A percentile compares a stretch with the other conserved stretches of the same genome.
phyloP scores from a whole-genome alignment of 2,888 invertebrate species.

The Drosophila ezoana region DNA sequence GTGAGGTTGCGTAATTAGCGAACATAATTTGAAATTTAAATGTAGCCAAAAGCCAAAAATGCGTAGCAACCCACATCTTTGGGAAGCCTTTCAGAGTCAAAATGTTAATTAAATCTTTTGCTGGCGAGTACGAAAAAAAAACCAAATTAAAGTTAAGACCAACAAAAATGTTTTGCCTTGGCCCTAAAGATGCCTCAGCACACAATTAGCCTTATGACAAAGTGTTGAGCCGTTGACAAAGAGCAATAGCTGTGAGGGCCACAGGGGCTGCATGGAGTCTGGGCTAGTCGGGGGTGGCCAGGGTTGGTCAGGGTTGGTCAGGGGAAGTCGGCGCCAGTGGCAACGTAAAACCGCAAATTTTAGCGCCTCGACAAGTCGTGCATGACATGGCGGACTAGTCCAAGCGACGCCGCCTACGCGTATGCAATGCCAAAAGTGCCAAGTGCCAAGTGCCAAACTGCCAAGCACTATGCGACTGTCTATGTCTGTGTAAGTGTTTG shows the following conservation, averaged over 20 bases:
- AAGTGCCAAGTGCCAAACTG: conserved; percentile 58
- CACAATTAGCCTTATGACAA: conserved; percentile 76
- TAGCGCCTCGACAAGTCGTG: conserved; percentile 78
- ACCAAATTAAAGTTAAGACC: conserved; percentile 6
- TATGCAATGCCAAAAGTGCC: conserved; percentile 79
- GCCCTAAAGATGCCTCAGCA: conserved; percentile 55
- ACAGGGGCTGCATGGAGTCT: background rate
- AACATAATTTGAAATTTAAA: conserved; percentile 81
- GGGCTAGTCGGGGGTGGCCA: background rate
- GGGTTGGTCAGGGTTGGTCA: background rate
- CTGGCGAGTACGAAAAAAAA: conserved; percentile 25
- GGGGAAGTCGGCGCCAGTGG: conserved; percentile 64
- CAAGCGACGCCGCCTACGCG: conserved; percentile 76
- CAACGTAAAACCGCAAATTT: conserved; percentile 78
- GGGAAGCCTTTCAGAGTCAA: conserved; percentile 75
- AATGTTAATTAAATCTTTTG: conserved; percentile 78
- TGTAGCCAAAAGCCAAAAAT: conserved; percentile 78
- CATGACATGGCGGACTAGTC: conserved; percentile 69
- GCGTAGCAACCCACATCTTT: conserved; percentile 43
- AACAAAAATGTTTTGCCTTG: conserved; percentile 29
- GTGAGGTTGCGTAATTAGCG: conserved; percentile 68
- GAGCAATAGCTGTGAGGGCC: conserved; percentile 9
- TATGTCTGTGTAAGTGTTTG: conserved; percentile 3
- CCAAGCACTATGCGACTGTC: conserved; percentile 26
- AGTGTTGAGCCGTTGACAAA: conserved; percentile 59